Conservation (phyloP, 2,888 invertebrate species). For the Drosophila anomelani region DNA sequence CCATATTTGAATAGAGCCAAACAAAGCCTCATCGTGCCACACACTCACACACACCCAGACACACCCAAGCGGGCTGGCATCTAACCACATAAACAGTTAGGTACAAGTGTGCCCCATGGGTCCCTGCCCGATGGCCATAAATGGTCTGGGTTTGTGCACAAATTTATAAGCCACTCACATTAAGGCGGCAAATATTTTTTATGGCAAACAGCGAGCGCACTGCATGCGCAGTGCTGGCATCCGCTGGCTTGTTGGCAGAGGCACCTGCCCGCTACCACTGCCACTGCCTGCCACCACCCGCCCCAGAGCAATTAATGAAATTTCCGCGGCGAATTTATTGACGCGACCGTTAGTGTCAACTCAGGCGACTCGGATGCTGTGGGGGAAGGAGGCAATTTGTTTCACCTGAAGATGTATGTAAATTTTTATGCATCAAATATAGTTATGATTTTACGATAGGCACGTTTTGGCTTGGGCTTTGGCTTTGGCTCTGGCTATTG, state of each 20-base stretch:
- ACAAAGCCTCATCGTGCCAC: slow-evolving; percentile 35
- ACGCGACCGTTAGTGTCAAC: slow-evolving; percentile 61
- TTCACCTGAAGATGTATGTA: slow-evolving; percentile 60
- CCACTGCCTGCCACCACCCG: slow-evolving; percentile 23
- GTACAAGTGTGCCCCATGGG: slow-evolving; percentile 57
- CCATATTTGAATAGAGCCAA: slow-evolving; percentile 44
- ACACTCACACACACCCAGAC: slow-evolving; percentile 21
- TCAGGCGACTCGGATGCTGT: slow-evolving; percentile 3
- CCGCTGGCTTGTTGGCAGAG: slow-evolving; percentile 34
- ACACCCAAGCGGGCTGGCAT: slow-evolving; percentile 40
- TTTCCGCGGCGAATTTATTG: slow-evolving; percentile 69
- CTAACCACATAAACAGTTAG: slow-evolving; percentile 68
- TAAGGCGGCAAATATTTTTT: slow-evolving; percentile 78
- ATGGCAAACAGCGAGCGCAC: slow-evolving; percentile 53
- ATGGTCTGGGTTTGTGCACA: slow-evolving; percentile 74
- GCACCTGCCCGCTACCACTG: slow-evolving; percentile 50
- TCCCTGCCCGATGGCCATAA: slow-evolving; percentile 53
- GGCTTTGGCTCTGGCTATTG: slow-evolving; percentile 58
- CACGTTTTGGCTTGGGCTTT: slow-evolving; percentile 3
- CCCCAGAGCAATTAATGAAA: slow-evolving; percentile 72
- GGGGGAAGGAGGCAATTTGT: slow-evolving; percentile 33
- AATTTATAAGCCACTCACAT: slow-evolving; percentile 79
- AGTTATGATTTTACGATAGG: slow-evolving; percentile 47
- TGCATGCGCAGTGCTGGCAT: slow-evolving; percentile 54
- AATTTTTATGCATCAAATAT: slow-evolving; percentile 62